Evolutionary conservation across 2,113 vertebrate species (phyloP), one percentile per base, ranked within the genome.

Genomic region (Sinosuthora webbiana): DNA sequence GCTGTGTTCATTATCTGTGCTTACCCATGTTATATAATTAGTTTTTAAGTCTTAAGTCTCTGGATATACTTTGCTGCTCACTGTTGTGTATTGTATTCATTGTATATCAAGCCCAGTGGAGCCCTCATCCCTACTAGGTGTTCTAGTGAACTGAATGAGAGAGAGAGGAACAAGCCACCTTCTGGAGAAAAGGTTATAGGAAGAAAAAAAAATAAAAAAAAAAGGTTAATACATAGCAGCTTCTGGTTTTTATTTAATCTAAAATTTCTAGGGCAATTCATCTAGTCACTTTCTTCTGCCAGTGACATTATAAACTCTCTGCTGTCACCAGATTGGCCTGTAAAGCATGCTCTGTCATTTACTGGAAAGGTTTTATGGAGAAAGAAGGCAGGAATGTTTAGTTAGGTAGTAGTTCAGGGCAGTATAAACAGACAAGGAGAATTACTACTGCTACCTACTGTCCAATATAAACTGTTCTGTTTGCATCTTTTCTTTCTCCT

Each of bases 291-390:
- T 65, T 83, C 35, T 83, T 91, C 64, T 83, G 35, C 13, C 82
- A 67, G 30, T 87, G 60, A 39, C 65, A 73, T 94, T 92, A 83
- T 87, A 96, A 95, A 91, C 50, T 50, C 37, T 90, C 70, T 81
- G 16, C 63, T 94, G 60, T 80, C 80, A 85, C 37, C 35, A 92
- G 15, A 28, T 15, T 68, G 23, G 28, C 45, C 45, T 84, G 44
- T 60, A 92, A 94, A 95, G 21, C 2, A 6, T 1, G 1, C 17
- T 77, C 37, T 91, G 73, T 67, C 86, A 82, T 95, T 95, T 95
- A 74, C 56, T 74, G 39, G 68, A 85, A 94, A 89, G 49, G 13
- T 75, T 95, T 96, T 91, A 94, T 79, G 44, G 45, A 87, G 64
- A 96, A 77, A 85, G 35, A 70, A 84, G 64, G 18, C 47, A 89